These are phyloP conservation scores for Aselliscus stoliczkanus DNA, from an alignment of 2,797 vertebrate genomes.

Conservation along the genomic window DNA sequence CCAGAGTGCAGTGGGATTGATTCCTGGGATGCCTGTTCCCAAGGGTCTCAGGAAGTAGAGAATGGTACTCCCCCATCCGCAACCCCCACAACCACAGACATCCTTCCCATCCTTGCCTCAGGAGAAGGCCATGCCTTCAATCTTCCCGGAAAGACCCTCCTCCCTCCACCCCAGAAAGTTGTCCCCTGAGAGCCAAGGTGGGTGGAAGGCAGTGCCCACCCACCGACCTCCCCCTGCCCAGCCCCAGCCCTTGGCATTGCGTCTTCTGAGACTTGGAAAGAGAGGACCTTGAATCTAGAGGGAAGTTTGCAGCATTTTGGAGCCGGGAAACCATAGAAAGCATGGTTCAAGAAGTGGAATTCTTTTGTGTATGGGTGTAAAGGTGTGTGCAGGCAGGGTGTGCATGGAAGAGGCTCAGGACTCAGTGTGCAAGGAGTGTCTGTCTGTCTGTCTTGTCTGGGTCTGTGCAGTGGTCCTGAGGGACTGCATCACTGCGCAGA, in stretches of 20 bases:
- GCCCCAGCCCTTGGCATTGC: neutral
- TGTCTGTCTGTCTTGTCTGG: neutral
- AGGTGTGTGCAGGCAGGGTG: neutral
- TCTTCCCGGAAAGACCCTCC: neutral
- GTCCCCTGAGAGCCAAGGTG: neutral
- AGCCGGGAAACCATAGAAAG: neutral
- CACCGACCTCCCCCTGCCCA: too few relatives aligned
- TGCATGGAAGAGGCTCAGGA: neutral
- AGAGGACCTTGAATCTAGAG: neutral
- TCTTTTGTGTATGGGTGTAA: neutral
- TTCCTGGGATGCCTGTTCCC: neutral
- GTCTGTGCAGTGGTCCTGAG: neutral
- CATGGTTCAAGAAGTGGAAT: neutral
- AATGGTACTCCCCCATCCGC: neutral
- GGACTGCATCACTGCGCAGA: neutral
- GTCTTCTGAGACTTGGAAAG: neutral
- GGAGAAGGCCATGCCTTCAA: neutral
- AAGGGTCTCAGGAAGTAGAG: conserved; percentile 30
- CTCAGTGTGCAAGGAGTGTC: neutral
- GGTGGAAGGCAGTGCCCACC: neutral
- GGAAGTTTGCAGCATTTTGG: neutral
- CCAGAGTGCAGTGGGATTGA: neutral
- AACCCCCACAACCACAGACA: neutral
- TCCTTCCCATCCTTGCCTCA: neutral
- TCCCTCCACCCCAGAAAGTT: neutral